Conservation (phyloP, 2,888 invertebrate species). For the Diplazon laetatorius region DNA sequence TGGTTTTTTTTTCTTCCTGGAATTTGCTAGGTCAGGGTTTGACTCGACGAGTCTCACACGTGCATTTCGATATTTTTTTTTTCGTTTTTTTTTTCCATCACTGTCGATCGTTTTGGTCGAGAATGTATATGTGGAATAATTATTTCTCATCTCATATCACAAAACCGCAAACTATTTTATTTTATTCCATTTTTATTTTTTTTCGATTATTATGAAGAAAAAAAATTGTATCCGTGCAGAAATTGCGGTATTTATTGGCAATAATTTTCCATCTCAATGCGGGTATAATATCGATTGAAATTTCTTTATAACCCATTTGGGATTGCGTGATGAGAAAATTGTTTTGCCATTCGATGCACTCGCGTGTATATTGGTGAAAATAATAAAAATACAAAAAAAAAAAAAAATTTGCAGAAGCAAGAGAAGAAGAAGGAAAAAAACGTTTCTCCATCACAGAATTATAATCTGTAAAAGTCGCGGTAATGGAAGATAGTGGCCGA, state of each 20-base stretch:
- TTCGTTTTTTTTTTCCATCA: background rate
- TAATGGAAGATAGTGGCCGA: conserved; percentile 18
- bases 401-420: too few species aligned
- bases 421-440: background rate
- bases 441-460: background rate
- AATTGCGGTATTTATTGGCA: background rate
- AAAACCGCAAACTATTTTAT: too few species aligned
- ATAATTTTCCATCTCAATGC: background rate
- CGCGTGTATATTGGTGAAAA: background rate
- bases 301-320: background rate
- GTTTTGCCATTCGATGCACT: background rate
- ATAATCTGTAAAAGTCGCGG: background rate
- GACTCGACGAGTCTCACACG: conserved; percentile 20
- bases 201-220: too few species aligned
- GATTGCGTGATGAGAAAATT: conserved; percentile 28
- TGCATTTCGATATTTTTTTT: background rate
- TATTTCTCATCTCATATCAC: too few species aligned
- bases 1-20: conserved; percentile 37
- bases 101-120: too few species aligned
- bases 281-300: conserved; percentile 9
- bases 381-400: too few species aligned
- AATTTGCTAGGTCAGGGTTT: conserved; percentile 64
- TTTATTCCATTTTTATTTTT: too few species aligned
- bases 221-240: too few species aligned
- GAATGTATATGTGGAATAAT: too few species aligned